These are phyloP conservation scores for Lepidurus packardi DNA, from an alignment of 1,140 invertebrate species.

Conservation along the genomic window DNA sequence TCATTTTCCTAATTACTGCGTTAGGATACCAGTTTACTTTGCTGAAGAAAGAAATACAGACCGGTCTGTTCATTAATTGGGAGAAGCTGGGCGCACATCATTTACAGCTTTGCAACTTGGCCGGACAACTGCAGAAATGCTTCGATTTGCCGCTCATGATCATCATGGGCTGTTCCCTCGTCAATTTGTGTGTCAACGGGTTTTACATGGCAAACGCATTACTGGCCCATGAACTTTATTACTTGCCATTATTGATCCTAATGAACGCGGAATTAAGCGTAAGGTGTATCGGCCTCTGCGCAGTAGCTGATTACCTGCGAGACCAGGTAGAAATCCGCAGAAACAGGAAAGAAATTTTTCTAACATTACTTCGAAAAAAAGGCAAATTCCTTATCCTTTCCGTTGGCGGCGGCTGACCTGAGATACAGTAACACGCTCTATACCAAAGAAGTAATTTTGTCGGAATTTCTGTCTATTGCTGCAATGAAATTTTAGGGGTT, in stretches of 20 bases:
- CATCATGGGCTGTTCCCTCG: not conserved
- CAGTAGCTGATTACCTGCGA: not conserved
- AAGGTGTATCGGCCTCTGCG: not conserved
- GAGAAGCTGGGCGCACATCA: not conserved
- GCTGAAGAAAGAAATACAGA: not conserved
- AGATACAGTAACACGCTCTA: no score
- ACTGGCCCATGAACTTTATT: not conserved
- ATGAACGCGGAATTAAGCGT: not conserved
- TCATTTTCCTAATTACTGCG: not conserved
- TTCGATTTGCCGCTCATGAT: not conserved
- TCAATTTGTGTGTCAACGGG: not conserved
- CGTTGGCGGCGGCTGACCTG: no score
- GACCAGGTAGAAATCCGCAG: not conserved
- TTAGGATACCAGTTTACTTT: conserved; percentile 1
- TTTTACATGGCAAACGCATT: not conserved
- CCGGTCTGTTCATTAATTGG: not conserved
- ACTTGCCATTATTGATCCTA: not conserved
- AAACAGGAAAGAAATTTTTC: no score
- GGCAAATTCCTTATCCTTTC: no score
- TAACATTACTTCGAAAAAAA: no score
- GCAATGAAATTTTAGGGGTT: no score
- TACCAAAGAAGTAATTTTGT: no score
- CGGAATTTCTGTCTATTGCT: no score
- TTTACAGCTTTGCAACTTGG: not conserved
- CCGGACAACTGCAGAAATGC: not conserved